Evolutionary conservation across 92 coral and sea anemone genomes (phyloP), one percentile per base, ranked within the genome.

Genomic region (Porites lobata): DNA sequence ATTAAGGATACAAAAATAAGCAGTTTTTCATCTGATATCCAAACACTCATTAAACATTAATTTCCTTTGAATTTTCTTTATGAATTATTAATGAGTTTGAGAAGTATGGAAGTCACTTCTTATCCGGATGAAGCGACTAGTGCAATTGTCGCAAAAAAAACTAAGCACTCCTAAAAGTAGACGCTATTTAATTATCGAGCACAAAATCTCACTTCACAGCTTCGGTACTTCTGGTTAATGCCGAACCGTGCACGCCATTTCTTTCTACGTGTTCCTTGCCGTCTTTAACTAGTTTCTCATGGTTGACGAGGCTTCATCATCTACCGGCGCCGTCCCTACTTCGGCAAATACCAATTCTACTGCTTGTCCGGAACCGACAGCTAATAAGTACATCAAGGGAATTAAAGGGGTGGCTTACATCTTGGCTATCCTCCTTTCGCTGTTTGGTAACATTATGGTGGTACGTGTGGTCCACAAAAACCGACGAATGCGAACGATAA

Each of bases 401-500:
- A 21, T 87, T 66, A 92, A 92, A 81, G 86, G 82, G 17, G 83
- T 69, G 18, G 90, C 89, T 29, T 94, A 94, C 72, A 63, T 90
- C 47, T 50, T 70, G 1, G 92, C 90, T 10, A 91, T 92, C 15
- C 61, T 80, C 26, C 79, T 93, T 1, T 94, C 98, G 1, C 65
- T 90, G 22, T 72, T 94, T 38, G 98, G 98, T 0, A 94, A 94
- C 83, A 87, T 62, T 5, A 20, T 92, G 71, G 95, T 94, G 21
- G 87, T 94, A 9, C 79, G 90, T 65, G 95, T 92, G 18, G 94
- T 94, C 15, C 86, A 82, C n/a, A 54, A 87, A 69, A 57, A 87
- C 17, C 80, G 72, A 17, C 89, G 95, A 15, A 94, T 94, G 98
- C 87, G 98, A 51, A 94, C 93, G 1, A 93, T 94, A 57, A 90